Percentiles rank a stretch among this genome's conserved stretches.
Conservation (phyloP, 2,797 vertebrate species). For the Threskiornis aethiopicus region DNA sequence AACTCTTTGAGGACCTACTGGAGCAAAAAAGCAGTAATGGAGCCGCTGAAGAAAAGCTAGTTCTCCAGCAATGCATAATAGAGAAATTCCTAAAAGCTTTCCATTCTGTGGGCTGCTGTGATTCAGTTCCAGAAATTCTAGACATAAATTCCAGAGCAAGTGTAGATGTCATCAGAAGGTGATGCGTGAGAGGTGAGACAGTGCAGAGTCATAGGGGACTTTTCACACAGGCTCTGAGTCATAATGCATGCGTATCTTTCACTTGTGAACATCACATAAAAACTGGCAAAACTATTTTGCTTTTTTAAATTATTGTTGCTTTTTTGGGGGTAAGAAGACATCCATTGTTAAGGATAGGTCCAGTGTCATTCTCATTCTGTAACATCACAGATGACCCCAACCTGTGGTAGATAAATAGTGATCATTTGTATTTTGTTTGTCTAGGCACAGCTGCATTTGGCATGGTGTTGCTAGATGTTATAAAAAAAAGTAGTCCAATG, state of each 20-base stretch:
- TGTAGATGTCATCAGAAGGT: neutral
- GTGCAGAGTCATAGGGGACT: neutral
- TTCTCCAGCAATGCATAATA: neutral
- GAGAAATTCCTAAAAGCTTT: neutral
- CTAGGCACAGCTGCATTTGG: neutral
- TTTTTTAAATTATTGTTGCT: neutral
- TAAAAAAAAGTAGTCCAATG: neutral
- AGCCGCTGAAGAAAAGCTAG: neutral
- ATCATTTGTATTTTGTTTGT: neutral
- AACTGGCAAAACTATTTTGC: neutral
- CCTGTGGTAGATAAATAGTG: neutral
- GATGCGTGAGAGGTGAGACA: fast-evolving
- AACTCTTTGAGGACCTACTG: neutral
- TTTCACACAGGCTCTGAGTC: neutral
- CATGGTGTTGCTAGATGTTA: neutral
- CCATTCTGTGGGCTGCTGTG: neutral
- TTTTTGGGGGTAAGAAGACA: neutral
- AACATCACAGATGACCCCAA: neutral
- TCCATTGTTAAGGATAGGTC: neutral
- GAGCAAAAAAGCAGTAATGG: neutral
- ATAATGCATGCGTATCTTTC: neutral
- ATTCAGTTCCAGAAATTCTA: neutral
- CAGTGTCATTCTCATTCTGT: neutral
- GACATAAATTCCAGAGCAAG: neutral
- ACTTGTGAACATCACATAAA: neutral